Conservation (phyloP, 2,113 vertebrate species). For the Aldabrachelys gigantea region DNA sequence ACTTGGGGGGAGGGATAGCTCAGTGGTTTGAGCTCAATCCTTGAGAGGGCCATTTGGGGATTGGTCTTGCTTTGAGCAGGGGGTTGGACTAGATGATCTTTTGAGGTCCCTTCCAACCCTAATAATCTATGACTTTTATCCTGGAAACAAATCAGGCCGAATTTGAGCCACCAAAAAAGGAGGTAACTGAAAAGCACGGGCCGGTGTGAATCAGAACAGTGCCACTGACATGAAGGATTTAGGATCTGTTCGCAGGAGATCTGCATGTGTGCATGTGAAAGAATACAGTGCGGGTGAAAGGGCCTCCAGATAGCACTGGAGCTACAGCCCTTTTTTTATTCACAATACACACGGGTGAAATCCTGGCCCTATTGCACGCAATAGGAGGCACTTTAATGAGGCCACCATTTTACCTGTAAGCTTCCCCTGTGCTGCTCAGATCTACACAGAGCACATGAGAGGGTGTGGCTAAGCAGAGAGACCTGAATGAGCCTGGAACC, state of each 20-base stretch:
- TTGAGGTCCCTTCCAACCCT: too few relatives aligned
- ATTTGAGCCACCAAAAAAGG: neutral
- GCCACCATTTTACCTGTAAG: neutral
- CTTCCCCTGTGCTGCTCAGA: too few relatives aligned
- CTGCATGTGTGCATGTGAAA: fast-evolving
- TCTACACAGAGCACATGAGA: fast-evolving
- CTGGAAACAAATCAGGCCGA: neutral
- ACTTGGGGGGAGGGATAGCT: neutral
- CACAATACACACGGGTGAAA: fast-evolving
- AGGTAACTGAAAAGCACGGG: neutral
- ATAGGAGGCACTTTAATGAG: fast-evolving
- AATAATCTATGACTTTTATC: neutral
- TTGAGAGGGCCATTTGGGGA: too few relatives aligned
- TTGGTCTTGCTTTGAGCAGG: too few relatives aligned
- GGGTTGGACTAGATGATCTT: too few relatives aligned
- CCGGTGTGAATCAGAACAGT: neutral
- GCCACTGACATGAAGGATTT: too few relatives aligned
- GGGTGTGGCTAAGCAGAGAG: neutral
- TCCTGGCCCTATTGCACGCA: fast-evolving
- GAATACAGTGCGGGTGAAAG: neutral
- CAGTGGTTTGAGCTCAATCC: too few relatives aligned
- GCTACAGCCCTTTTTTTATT: neutral
- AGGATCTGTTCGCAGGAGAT: neutral
- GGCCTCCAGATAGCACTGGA: fast-evolving
- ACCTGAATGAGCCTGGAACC: neutral